Evolutionary conservation across 2,888 invertebrate species (phyloP), one percentile per base, ranked within the genome.

Genomic region (Thumatha senex): DNA sequence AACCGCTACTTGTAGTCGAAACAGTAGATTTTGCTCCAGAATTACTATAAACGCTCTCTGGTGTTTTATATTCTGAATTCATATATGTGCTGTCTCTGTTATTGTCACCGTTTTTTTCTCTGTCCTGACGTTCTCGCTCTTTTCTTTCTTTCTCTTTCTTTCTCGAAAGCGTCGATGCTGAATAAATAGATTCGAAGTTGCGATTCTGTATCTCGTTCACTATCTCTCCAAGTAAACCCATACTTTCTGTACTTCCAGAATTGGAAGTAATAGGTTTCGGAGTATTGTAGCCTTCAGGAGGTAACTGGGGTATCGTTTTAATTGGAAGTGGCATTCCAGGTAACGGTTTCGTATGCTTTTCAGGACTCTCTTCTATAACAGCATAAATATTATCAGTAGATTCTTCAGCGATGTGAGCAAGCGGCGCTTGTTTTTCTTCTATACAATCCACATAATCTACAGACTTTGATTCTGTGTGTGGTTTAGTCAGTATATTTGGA

Each of bases 101-200:
- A 53, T 65, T 78, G 40, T 75, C 83, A 0, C 70, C 70, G 1
- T 67, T 74, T 38, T 45, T 36, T 30, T 45, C 45, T 45, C 30
- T 30, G 36, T 72, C 73, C 43, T 74, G 62, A 3, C 45, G 45
- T 10, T 69, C 65, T 10, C 67, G 71, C 47, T 74, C 76, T 40
- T 76, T 66, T 36, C 67, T 75, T 43, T 68, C 74, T 55, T 82
- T 85, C 58, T 93, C 92, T 70, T 94, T 93, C 68, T 94, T 94
- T 49, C 94, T 89, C 0, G 93, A 92, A 1, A 96, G 80, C 0
- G 95, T 95, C 1, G 95, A 95, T 0, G 95, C 95, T 0, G 96
- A 96, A 77, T 97, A 97, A 63, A 97, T 96, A 0, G 97, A 97
- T 67, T 97, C 97, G 34, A 96, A 95, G 77, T 97, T 97, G 31